phyloP scores from a whole-genome alignment of 2,797 vertebrate species.

The Geotrypetes seraphini region DNA sequence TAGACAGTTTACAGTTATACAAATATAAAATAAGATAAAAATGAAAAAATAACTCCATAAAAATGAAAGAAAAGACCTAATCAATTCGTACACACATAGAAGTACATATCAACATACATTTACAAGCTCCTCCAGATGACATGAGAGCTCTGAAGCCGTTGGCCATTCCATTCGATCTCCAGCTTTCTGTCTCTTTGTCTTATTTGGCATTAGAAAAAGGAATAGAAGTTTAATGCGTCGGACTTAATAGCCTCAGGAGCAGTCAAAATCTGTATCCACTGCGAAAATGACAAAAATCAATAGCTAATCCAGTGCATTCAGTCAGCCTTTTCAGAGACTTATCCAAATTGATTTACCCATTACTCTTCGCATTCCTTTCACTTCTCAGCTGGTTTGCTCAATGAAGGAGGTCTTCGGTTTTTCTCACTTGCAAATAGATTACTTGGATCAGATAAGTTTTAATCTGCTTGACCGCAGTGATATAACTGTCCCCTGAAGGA shows the following conservation, averaged over 20 bases:
- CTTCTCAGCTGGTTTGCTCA: constrained; percentile 45
- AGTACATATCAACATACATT: too few relatives aligned
- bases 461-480: too few relatives aligned
- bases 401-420: constrained; percentile 10
- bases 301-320: constrained; percentile 60
- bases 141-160: not conserved
- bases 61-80: too few relatives aligned
- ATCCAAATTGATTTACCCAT: constrained; percentile 50
- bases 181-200: constrained; percentile 19
- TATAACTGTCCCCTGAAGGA: too few relatives aligned
- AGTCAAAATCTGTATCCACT: constrained; percentile 38
- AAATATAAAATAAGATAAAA: too few relatives aligned
- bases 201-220: constrained; percentile 29
- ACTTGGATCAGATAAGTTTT: constrained; percentile 30
- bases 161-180: constrained; percentile 15
- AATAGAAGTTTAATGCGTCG: constrained; percentile 41
- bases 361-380: constrained; percentile 47
- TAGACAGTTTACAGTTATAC: too few relatives aligned
- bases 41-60: too few relatives aligned
- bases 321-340: constrained; percentile 56
- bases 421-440: constrained; percentile 30
- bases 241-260: constrained; percentile 38
- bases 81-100: too few relatives aligned
- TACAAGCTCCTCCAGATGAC: too few relatives aligned
- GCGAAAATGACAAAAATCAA: constrained; percentile 56